Evolutionary conservation across 2,113 vertebrate species (phyloP).

Genomic region (Ginglymostoma cirratum): DNA sequence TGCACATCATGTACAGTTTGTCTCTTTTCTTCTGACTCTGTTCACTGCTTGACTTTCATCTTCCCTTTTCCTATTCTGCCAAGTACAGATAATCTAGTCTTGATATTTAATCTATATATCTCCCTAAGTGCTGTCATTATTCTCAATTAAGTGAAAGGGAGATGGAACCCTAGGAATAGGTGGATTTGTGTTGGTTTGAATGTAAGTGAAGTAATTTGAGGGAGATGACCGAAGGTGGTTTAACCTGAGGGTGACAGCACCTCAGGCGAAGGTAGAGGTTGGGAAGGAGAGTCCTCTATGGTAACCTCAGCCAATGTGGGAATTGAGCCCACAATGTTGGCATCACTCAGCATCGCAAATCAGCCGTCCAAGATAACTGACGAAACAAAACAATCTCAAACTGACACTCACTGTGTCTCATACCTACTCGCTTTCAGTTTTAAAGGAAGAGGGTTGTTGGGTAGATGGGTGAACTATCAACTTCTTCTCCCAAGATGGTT

Average conservation of each 20-base stretch:
- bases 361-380: too few species aligned
- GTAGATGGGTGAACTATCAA: neutral
- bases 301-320: too few species aligned
- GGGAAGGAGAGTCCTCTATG: too few species aligned
- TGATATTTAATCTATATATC: too few species aligned
- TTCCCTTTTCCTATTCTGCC: neutral
- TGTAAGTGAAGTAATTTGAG: neutral
- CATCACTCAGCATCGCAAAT: too few species aligned
- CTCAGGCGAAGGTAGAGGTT: too few species aligned
- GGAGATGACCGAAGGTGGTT: too few species aligned
- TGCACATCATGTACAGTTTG: neutral
- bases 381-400: too few species aligned
- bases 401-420: neutral
- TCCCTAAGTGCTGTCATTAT: neutral
- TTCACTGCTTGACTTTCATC: neutral
- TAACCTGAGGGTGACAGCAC: too few species aligned
- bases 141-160: neutral
- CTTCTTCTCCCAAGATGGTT: neutral
- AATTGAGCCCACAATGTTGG: too few species aligned
- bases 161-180: neutral
- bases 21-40: conserved; percentile 1
- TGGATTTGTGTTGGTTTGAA: neutral
- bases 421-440: neutral
- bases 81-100: neutral
- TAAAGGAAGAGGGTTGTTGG: neutral